These are phyloP conservation scores for Epirrhoe tristata DNA, from an alignment of 2,888 invertebrate genomes.

Conservation along the genomic window DNA sequence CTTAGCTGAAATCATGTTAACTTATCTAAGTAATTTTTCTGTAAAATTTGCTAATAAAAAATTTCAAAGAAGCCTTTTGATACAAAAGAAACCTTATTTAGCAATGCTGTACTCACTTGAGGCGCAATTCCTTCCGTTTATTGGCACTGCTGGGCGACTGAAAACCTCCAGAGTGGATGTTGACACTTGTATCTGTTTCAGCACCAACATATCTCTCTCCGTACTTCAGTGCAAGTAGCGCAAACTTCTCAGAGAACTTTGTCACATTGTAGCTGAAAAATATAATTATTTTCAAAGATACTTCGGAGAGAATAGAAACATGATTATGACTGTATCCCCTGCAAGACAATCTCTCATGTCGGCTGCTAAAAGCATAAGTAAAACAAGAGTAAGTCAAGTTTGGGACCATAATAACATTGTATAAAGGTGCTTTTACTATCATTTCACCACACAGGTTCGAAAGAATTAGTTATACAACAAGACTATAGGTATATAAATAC, in stretches of 20 bases:
- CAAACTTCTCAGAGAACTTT: conserved; percentile 89
- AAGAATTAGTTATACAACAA: too few relatives aligned
- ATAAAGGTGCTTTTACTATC: too few relatives aligned
- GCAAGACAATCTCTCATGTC: too few relatives aligned
- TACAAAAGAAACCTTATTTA: not conserved
- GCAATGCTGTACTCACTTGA: conserved; percentile 72
- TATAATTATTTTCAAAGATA: not conserved
- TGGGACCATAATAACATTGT: too few relatives aligned
- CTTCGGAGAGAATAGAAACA: too few relatives aligned
- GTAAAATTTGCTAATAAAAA: not conserved
- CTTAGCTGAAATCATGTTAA: too few relatives aligned
- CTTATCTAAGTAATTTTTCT: not conserved
- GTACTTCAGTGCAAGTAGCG: conserved; percentile 87
- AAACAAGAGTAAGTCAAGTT: too few relatives aligned
- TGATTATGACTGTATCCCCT: too few relatives aligned
- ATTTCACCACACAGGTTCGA: too few relatives aligned
- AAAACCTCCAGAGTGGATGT: conserved; percentile 84
- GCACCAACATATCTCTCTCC: conserved; percentile 90
- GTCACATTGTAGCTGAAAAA: conserved; percentile 88
- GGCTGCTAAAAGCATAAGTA: too few relatives aligned
- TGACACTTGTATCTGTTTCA: conserved; percentile 89
- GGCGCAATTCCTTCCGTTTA: conserved; percentile 84
- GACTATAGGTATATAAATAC: too few relatives aligned
- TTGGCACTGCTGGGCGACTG: conserved; percentile 87
- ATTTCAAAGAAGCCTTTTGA: not conserved